These are phyloP conservation scores for Chironomus tepperi DNA, from an alignment of 1,140 invertebrate species.

Conservation along the genomic window DNA sequence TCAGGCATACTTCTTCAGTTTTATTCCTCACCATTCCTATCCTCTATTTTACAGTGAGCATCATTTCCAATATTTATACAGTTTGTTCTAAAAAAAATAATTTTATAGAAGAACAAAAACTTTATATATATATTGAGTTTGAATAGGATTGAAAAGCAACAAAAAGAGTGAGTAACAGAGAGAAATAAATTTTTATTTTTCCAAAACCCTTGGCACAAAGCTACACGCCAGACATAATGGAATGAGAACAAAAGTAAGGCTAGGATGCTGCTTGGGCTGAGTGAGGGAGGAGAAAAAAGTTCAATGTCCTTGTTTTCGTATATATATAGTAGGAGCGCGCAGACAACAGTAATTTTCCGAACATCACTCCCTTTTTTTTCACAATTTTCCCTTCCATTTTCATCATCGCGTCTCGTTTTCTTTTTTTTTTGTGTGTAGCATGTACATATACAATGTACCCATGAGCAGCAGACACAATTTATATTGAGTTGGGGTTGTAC, in stretches of 20 bases:
- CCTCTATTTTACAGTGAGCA: no score
- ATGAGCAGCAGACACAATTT: conserved; percentile 2
- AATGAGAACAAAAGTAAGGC: background rate
- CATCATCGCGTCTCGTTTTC: no score
- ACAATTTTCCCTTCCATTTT: background rate
- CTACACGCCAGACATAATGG: background rate
- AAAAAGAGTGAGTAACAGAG: background rate
- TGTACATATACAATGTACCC: no score
- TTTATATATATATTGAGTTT: no score
- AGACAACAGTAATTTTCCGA: background rate
- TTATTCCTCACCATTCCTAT: no score
- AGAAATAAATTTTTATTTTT: background rate
- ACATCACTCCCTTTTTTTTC: background rate
- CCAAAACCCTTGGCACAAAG: background rate
- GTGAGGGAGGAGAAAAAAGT: background rate
- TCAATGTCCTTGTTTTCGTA: conserved; percentile 12
- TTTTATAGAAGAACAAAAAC: no score
- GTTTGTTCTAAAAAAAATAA: no score
- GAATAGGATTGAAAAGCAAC: no score
- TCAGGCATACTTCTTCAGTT: no score
- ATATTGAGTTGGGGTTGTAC: background rate
- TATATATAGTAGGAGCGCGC: background rate
- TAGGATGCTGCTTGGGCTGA: background rate
- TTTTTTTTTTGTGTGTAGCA: no score
- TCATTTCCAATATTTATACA: no score